Evolutionary conservation across 1,140 invertebrate species (phyloP), one percentile per base, ranked within the genome.

Genomic region (Sesamia nonagrioides): DNA sequence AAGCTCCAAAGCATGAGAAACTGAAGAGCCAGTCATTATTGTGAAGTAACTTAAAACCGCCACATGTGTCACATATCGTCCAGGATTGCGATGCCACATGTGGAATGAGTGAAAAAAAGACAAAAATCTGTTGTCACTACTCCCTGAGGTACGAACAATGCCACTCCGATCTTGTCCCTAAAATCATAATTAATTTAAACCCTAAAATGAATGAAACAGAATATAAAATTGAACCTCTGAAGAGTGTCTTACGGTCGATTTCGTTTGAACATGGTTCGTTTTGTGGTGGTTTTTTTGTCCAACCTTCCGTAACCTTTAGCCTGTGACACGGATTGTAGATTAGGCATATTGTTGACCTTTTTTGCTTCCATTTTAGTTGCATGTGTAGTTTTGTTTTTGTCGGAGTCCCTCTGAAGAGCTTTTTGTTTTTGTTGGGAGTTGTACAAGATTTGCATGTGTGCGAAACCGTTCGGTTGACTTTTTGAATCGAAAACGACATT

Each of bases 321-420:
- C 91, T 93, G 88, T 92, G 93, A 94, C 92, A 94, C 86, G 92
- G 92, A 92, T 94, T 93, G 90, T 93, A 94, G 91, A 94, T 94
- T 93, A 94, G 91, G 91, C 91, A 93, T 93, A 93, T 93, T 93
- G 93, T 94, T 94, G 90, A 92, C 90, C 93, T 93, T 94, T 90
- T 94, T 94, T 93, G 87, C 87, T 88, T 90, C 86, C 88, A 86
- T 89, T 89, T 84, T 77, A 52, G 85, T 81, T 91, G 90, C 91
- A 93, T 91, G 89, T 94, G 92, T 88, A 78, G 86, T 89, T 88
- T 79, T 77, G 77, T 83, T 87, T 94, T 94, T 93, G 87, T 79
- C 42, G 21, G 71, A 60, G 68, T 72, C 84, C 82, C 85, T 84
- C 85, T 84, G 81, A 82, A 87, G 87, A 79, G 79, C 78, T 87